A percentile compares a stretch with the other conserved stretches of the same genome.
Evolutionary conservation across 2,888 invertebrate genomes (phyloP).

Genomic region (Troides aeacus): DNA sequence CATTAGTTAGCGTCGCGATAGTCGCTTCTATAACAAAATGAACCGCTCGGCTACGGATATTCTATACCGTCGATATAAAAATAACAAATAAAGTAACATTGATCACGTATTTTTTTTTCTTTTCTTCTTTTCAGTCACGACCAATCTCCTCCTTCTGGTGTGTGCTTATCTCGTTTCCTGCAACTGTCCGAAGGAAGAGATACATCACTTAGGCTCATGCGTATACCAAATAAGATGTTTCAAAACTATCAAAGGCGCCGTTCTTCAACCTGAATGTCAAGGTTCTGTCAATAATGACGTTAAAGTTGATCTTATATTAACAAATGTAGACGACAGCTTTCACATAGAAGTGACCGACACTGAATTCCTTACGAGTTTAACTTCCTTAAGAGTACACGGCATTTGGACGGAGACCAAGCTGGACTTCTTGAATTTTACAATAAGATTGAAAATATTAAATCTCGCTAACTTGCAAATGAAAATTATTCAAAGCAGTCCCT

Average conservation of each 20-base stretch:
- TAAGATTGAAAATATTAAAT: conserved; percentile 47
- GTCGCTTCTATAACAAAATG: too few species aligned
- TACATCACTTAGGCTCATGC: conserved; percentile 45
- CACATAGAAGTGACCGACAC: conserved; percentile 41
- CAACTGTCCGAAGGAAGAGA: conserved; percentile 48
- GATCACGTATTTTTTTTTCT: too few species aligned
- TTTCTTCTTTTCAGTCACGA: conserved; percentile 43
- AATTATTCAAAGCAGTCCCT: conserved; percentile 48
- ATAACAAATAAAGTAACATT: too few species aligned
- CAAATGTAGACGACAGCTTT: conserved; percentile 46
- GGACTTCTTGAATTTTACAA: conserved; percentile 52
- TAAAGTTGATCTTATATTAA: conserved; percentile 51
- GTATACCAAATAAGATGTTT: conserved; percentile 50
- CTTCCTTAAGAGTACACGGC: conserved; percentile 50
- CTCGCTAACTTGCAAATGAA: conserved; percentile 50
- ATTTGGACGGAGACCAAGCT: conserved; percentile 50
- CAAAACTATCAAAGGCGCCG: conserved; percentile 44
- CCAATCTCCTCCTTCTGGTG: conserved; percentile 39
- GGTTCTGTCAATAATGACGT: conserved; percentile 57
- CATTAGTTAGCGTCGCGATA: too few species aligned
- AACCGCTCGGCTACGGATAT: too few species aligned
- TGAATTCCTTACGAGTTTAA: conserved; percentile 50
- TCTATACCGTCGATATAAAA: too few species aligned
- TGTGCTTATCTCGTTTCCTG: conserved; percentile 39
- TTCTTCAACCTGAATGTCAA: conserved; percentile 50